Percentiles rank a stretch among this genome's conserved stretches.
These are phyloP conservation scores for Sitophilus oryzae DNA, from an alignment of 1,140 invertebrate species.

Conservation along the genomic window DNA sequence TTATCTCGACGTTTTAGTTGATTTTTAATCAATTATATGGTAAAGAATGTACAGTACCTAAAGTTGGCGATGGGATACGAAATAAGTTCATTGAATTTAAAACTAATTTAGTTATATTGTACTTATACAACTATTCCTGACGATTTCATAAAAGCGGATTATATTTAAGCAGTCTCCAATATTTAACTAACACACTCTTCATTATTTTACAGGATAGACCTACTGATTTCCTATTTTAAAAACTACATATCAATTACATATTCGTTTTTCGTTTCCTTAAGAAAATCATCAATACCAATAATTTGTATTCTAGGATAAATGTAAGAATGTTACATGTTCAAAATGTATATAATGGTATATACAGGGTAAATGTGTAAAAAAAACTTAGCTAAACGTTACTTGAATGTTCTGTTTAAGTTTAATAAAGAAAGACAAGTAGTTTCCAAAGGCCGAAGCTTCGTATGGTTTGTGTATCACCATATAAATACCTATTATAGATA, in stretches of 20 bases:
- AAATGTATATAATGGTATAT: slow-evolving; percentile 31
- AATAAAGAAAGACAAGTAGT: slow-evolving; percentile 21
- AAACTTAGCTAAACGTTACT: slow-evolving; percentile 4
- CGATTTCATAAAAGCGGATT: no score
- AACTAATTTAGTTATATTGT: no score
- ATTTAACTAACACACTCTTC: no score
- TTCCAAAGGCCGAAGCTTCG: slow-evolving; percentile 22
- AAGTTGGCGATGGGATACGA: slow-evolving; percentile 18
- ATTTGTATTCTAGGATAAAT: slow-evolving; percentile 12
- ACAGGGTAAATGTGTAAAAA: slow-evolving; percentile 25
- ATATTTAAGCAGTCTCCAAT: no score
- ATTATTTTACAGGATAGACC: no score
- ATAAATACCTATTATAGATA: slow-evolving; percentile 3
- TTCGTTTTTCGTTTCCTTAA: background rate
- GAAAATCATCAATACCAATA: slow-evolving; percentile 1
- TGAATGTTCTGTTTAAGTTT: slow-evolving; percentile 4
- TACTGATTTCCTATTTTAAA: no score
- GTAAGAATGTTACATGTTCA: slow-evolving; percentile 11
- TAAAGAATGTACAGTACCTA: slow-evolving; percentile 21
- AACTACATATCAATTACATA: slow-evolving; percentile 12
- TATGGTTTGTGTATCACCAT: slow-evolving; percentile 9
- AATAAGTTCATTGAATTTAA: background rate
- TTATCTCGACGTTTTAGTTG: no score
- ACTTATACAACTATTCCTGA: no score
- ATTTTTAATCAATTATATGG: no score